Evolutionary conservation across 1,140 invertebrate genomes (phyloP).

Genomic region (Aradophagus sp.): DNA sequence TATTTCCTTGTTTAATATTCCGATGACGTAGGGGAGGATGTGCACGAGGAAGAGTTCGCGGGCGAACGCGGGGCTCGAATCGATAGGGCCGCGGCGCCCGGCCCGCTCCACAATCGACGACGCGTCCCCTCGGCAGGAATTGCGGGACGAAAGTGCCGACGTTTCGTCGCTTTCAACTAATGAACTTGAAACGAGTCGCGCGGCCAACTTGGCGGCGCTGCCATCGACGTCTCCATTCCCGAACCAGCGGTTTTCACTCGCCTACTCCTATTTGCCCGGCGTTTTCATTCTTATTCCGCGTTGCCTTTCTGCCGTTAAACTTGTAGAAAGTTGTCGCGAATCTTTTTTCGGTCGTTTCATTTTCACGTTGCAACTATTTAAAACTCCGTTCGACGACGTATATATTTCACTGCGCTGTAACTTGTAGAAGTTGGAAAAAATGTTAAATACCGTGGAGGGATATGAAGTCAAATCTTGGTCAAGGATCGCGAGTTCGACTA

Average conservation of each 20-base stretch:
- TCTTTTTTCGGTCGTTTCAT: too few relatives aligned
- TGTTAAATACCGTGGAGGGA: slow-evolving; percentile 17
- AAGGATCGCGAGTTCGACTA: slow-evolving; percentile 9
- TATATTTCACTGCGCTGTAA: slow-evolving; percentile 16
- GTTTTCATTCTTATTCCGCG: slow-evolving; percentile 36
- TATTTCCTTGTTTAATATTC: slow-evolving; percentile 57
- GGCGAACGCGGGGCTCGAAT: slow-evolving; percentile 18
- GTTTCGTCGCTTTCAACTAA: slow-evolving; percentile 49
- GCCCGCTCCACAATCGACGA: slow-evolving; percentile 43
- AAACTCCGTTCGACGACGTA: slow-evolving; percentile 26
- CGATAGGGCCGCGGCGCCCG: slow-evolving; percentile 7
- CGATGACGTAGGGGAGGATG: slow-evolving; percentile 55
- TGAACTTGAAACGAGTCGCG: slow-evolving; percentile 49
- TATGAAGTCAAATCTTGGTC: too few relatives aligned
- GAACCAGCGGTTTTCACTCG: slow-evolving; percentile 37
- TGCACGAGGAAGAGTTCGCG: too few relatives aligned
- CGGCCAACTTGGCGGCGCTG: slow-evolving; percentile 18
- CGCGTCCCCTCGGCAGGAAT: slow-evolving; percentile 36
- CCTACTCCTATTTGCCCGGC: slow-evolving; percentile 27
- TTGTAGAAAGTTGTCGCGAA: too few relatives aligned
- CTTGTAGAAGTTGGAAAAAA: too few relatives aligned
- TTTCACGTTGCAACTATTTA: slow-evolving; percentile 38
- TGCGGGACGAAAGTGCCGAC: slow-evolving; percentile 51
- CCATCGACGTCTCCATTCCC: slow-evolving; percentile 6
- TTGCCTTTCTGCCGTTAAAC: slow-evolving; percentile 14